Base-by-base conservation (phyloP, 2,797 vertebrate species). In the Eulemur coronatus region DNA sequence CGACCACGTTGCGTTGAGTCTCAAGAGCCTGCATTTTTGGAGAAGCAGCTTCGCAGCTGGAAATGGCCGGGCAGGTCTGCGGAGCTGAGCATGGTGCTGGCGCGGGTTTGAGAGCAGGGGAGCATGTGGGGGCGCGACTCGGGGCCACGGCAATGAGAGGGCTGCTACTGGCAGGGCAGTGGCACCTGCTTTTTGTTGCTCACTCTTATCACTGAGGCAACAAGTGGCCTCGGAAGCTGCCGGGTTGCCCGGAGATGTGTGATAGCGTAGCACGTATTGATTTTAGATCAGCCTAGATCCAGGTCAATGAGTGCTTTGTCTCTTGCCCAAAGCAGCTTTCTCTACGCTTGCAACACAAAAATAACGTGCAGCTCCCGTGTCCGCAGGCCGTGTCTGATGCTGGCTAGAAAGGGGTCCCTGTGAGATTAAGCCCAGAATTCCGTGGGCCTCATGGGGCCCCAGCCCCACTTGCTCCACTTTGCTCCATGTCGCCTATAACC, bases 291-390 rank as follows among this genome's bases (percentile, higher is more conserved):
- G 33, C 55, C 43, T 15, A 61, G 57, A 79, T 65, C 10, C 17
- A 28, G 63, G 63, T 41, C 63, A 85, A 86, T 88, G 79, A 92
- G 30, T 35, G 61, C 67, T 94, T 52, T 73, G 79, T 69, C 88
- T 92, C 52, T 93, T 65, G 79, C 63, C 65, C 35, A 67, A 67
- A 95, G 33, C 43, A 57, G 20, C 61, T 89, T 79, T 75, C 78
- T 46, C 61, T 5, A 15, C 7, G 38, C 67, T 96, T 48, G 82
- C 9, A 48, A 87, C 93, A 93, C 43, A 91, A 82, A 85, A 95
- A 24, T 30, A 33, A 43, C 2, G 15, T 0, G 46, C 17, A 12
- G 26, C 46, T 63, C 17, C 33, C 24, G 4, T 50, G 18, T 75
- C 82, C 79, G n/a, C 7, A 84, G 15, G 24, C 22, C 30, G 50